These are phyloP conservation scores for Syrmaticus mikado DNA, from an alignment of 2,113 vertebrate genomes.

Conservation along the genomic window DNA sequence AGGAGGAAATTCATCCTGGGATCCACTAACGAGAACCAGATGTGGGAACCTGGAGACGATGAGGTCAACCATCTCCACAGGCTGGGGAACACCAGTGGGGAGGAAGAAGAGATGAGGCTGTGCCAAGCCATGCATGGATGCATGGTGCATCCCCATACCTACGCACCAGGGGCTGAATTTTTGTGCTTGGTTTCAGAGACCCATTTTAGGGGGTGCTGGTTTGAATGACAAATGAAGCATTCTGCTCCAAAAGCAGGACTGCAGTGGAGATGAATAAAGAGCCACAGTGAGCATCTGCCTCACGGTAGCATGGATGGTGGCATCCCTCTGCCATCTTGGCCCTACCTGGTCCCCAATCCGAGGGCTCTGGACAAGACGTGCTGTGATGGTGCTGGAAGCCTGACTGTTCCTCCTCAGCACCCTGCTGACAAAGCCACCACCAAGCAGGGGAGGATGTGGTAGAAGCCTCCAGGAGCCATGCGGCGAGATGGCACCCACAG, in stretches of 20 bases:
- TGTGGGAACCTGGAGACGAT: slow-evolving; percentile 75
- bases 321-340: background rate
- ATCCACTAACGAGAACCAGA: slow-evolving; percentile 82
- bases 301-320: too few species aligned
- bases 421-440: background rate
- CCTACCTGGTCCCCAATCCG: background rate
- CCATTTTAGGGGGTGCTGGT: background rate
- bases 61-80: slow-evolving; percentile 42
- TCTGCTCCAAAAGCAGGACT: background rate
- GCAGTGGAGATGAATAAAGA: fast-evolving
- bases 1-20: slow-evolving; percentile 69
- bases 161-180: fast-evolving
- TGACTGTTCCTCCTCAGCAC: too few species aligned
- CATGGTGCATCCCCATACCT: background rate
- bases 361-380: background rate
- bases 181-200: background rate
- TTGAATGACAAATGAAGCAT: background rate
- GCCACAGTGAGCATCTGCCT: background rate
- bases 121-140: background rate
- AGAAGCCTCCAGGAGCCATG: background rate
- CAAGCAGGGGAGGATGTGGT: too few species aligned
- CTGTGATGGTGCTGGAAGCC: fast-evolving
- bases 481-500: background rate
- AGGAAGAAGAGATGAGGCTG: background rate
- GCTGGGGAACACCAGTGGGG: slow-evolving; percentile 3